Percentiles rank a stretch among this genome's conserved stretches.
These are phyloP conservation scores for Silurus glanis DNA, from an alignment of 2,113 vertebrate genomes.

Conservation along the genomic window DNA sequence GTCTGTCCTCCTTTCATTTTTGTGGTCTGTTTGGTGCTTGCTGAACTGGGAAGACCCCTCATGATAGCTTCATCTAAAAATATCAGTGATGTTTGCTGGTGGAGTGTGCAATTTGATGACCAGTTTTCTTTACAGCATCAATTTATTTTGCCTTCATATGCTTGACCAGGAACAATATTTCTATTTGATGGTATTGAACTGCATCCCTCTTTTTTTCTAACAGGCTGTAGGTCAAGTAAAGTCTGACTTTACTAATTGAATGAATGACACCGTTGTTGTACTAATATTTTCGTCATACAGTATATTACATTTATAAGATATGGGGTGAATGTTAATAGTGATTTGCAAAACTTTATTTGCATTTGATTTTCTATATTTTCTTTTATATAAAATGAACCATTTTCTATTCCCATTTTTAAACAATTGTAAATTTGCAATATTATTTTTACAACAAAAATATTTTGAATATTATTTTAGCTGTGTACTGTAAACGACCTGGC, in stretches of 20 bases:
- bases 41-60: conserved; percentile 27
- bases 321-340: no score
- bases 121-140: neutral
- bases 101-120: neutral
- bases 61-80: conserved; percentile 34
- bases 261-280: neutral
- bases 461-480: neutral
- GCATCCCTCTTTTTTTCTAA: neutral
- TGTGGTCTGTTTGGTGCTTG: conserved; percentile 11
- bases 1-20: conserved; percentile 1
- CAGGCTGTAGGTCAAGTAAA: neutral
- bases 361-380: no score
- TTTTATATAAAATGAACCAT: no score
- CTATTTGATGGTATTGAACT: neutral
- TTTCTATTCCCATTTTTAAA: no score
- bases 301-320: no score
- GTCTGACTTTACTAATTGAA: neutral
- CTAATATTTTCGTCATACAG: neutral
- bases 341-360: no score
- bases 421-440: no score
- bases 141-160: neutral
- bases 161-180: neutral
- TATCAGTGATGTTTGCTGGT: neutral
- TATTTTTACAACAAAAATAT: neutral
- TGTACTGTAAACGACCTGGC: neutral